Conservation (phyloP, 2,888 invertebrate species). For the Phortica magna region DNA sequence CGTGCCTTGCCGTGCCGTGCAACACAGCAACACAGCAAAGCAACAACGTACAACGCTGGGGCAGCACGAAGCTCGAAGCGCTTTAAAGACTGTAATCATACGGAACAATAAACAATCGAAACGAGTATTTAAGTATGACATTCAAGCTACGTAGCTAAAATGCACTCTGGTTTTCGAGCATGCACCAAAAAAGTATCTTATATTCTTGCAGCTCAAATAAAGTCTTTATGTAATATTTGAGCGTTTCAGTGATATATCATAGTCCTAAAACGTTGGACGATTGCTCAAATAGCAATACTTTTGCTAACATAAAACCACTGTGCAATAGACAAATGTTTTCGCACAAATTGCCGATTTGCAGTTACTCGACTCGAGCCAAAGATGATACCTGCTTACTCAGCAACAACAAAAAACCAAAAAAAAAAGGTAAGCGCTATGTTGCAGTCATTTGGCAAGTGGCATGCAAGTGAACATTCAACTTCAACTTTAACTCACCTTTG, state of each 20-base stretch:
- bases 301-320: not conserved
- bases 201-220: no score
- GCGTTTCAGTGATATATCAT: no score
- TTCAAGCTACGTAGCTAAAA: not conserved
- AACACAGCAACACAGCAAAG: not conserved
- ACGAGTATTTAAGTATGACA: slow-evolving; percentile 63
- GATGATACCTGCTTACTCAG: slow-evolving; percentile 22
- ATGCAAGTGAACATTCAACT: not conserved
- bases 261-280: no score
- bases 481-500: not conserved
- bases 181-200: no score
- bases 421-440: slow-evolving; percentile 5
- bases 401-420: not conserved
- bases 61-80: slow-evolving; percentile 49
- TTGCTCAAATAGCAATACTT: not conserved
- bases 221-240: no score
- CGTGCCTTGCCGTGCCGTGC: not conserved
- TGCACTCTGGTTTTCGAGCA: not conserved
- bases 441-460: slow-evolving; percentile 15
- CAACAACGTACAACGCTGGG: not conserved
- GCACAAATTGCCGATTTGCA: not conserved
- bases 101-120: slow-evolving; percentile 69
- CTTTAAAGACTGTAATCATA: slow-evolving; percentile 64
- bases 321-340: not conserved
- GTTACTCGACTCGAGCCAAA: not conserved